phyloP scores from a whole-genome alignment of 1,140 invertebrate species.

The Brachionus paranguensis region DNA sequence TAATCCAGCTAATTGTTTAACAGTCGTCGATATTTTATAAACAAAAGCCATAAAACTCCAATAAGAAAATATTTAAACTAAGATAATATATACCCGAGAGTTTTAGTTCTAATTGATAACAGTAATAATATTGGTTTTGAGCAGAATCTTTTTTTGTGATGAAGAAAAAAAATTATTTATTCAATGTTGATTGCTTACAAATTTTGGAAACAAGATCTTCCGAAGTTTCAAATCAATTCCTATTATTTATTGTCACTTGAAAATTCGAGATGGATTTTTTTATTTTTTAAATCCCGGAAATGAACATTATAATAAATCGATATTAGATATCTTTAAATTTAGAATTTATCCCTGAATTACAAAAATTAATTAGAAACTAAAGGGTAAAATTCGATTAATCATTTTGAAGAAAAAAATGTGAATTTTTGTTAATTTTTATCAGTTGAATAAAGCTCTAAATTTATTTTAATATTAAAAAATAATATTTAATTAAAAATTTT shows the following conservation, averaged over 20 bases:
- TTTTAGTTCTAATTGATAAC: not conserved
- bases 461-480: not conserved
- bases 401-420: not conserved
- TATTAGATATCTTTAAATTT: not conserved
- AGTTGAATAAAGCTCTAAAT: no score
- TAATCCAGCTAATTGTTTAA: not conserved
- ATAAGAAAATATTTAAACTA: not conserved
- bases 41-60: not conserved
- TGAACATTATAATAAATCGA: not conserved
- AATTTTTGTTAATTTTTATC: not conserved
- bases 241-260: not conserved
- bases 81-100: not conserved
- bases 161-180: not conserved
- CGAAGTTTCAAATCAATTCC: not conserved
- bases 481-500: not conserved
- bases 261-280: not conserved
- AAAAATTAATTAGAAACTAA: not conserved
- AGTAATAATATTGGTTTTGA: not conserved
- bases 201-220: not conserved
- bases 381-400: not conserved
- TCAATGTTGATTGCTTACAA: not conserved
- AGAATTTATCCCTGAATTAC: not conserved
- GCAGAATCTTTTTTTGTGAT: not conserved
- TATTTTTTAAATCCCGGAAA: not conserved
- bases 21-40: not conserved